Conservation (phyloP, 2,888 invertebrate species). For the Hirtodrosophila histrioides region DNA sequence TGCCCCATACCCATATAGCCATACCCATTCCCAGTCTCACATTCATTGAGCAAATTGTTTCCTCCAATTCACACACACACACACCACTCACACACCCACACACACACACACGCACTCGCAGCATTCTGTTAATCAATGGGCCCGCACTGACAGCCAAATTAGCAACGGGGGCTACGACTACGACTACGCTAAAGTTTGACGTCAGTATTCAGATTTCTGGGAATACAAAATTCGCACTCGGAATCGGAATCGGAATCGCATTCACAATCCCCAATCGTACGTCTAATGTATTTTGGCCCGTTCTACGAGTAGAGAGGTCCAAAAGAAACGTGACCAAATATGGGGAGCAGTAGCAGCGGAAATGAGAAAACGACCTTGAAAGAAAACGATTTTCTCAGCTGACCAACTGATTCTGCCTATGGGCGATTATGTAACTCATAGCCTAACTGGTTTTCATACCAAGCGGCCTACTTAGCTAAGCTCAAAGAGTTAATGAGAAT, state of each 20-base stretch:
- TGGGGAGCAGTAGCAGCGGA: constrained; percentile 49
- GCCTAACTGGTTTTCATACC: constrained; percentile 13
- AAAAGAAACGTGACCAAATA: constrained; percentile 73
- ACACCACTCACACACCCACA: constrained; percentile 36
- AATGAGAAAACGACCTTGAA: constrained; percentile 43
- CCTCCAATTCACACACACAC: constrained; percentile 38
- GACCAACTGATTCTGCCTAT: neutral
- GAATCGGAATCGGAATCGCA: neutral
- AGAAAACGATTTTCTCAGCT: constrained; percentile 16
- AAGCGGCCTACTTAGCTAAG: no score
- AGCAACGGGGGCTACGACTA: constrained; percentile 48
- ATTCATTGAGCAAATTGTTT: constrained; percentile 65
- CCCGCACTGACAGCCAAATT: constrained; percentile 61
- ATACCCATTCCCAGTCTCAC: constrained; percentile 27
- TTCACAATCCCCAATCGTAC: constrained; percentile 7
- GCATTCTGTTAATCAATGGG: constrained; percentile 60
- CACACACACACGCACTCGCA: constrained; percentile 10
- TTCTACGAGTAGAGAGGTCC: neutral
- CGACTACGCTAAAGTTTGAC: constrained; percentile 65
- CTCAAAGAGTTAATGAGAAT: no score
- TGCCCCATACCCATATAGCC: neutral
- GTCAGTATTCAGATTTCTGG: constrained; percentile 60
- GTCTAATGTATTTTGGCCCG: constrained; percentile 11
- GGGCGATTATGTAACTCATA: neutral
- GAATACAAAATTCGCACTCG: constrained; percentile 13